Conservation (phyloP, 2,888 invertebrate genomes). For the Diarsia rubi region DNA sequence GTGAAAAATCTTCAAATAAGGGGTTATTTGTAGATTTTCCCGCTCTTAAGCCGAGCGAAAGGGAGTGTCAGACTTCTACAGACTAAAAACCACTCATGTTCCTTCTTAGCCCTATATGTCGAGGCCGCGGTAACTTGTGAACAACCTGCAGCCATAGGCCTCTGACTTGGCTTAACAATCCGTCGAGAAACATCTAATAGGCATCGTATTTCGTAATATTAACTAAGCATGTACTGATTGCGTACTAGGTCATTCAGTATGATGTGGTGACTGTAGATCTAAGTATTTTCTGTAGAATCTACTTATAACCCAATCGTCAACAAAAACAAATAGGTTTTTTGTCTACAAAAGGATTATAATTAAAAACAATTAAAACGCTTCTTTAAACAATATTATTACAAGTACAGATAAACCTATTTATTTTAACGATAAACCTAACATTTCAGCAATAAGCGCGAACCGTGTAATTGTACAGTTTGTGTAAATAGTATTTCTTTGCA, state of each 20-base stretch:
- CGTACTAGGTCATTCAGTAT: not conserved
- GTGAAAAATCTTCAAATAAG: no score
- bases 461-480: conserved; percentile 46
- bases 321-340: not conserved
- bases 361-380: not conserved
- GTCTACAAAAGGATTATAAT: not conserved
- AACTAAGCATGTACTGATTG: not conserved
- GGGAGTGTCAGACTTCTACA: no score
- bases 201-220: no score
- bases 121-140: no score
- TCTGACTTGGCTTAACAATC: no score
- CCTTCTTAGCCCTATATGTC: no score
- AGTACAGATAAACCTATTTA: conserved; percentile 19
- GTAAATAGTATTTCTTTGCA: conserved; percentile 50
- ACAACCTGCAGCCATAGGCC: no score
- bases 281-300: not conserved
- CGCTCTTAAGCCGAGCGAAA: no score
- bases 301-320: not conserved
- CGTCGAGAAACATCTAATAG: no score
- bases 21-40: no score
- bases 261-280: not conserved
- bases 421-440: conserved; percentile 15
- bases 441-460: conserved; percentile 28
- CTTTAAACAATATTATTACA: conserved; percentile 16
- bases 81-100: no score